These are phyloP conservation scores for Sigmodon hispidus DNA, from an alignment of 2,113 vertebrate genomes.

Conservation along the genomic window DNA sequence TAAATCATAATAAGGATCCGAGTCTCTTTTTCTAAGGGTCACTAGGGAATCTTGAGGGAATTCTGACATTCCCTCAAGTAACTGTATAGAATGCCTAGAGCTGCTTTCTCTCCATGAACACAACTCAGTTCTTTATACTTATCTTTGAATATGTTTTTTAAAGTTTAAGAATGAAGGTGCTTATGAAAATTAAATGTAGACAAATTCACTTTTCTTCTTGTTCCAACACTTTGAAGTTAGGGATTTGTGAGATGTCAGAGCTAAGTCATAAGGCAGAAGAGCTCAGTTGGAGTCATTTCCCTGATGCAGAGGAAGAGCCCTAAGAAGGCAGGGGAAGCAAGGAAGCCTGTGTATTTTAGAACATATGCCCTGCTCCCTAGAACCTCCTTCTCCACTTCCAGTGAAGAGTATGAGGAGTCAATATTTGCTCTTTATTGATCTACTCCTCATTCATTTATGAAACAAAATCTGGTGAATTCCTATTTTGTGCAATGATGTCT, in stretches of 20 bases:
- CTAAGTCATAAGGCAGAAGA: background rate
- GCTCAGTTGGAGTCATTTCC: background rate
- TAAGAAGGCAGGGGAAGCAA: background rate
- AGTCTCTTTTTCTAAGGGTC: background rate
- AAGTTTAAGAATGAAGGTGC: background rate
- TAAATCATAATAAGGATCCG: background rate
- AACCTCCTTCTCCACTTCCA: background rate
- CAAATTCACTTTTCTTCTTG: background rate
- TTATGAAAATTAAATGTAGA: constrained; percentile 20
- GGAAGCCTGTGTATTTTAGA: background rate
- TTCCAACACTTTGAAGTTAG: background rate
- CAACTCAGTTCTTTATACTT: background rate
- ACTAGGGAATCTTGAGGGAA: background rate
- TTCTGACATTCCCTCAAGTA: background rate
- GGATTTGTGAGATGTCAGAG: constrained; percentile 29
- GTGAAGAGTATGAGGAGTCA: background rate
- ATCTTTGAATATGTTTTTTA: background rate
- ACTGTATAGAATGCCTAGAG: background rate
- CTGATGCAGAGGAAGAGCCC: background rate
- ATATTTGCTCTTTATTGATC: background rate
- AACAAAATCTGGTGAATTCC: background rate
- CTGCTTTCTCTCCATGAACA: background rate
- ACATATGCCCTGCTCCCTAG: background rate
- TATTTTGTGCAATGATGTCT: background rate
- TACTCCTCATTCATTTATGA: background rate